Evolutionary conservation across 2,113 vertebrate genomes (phyloP).

Genomic region (Phaethornis superciliosus): DNA sequence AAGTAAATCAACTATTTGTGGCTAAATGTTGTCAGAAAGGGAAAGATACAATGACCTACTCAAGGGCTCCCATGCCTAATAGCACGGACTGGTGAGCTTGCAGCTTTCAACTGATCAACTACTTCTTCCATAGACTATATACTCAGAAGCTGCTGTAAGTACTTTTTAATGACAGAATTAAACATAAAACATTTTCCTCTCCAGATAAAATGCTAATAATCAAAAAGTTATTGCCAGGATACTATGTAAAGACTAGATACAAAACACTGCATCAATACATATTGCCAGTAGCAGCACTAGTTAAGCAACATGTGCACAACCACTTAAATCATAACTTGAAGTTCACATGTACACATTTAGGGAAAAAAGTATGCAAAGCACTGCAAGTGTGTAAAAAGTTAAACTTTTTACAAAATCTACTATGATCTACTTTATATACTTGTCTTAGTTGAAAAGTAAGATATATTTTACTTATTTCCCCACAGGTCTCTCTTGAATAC

Average conservation of each 20-base stretch:
- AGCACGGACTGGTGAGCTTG: not conserved
- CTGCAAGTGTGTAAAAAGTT: not conserved
- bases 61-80: not conserved
- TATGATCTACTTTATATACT: not conserved
- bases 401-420: not conserved
- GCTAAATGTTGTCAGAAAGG: not conserved
- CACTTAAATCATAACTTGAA: not conserved
- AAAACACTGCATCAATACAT: not conserved
- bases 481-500: not conserved
- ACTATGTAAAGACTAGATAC: not conserved
- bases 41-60: not conserved
- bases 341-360: not conserved
- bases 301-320: not conserved
- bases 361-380: not conserved
- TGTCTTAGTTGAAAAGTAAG: not conserved
- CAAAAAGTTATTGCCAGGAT: not conserved
- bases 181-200: not conserved
- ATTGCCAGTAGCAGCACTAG: not conserved
- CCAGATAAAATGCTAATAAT: not conserved
- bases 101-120: not conserved
- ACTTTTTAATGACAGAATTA: not conserved
- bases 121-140: not conserved
- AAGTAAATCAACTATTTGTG: not conserved
- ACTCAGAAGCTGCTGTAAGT: not conserved
- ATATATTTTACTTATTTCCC: not conserved